Evolutionary conservation across 35 echinoderm and acorn worm species (phyloP), one percentile per base, ranked within the genome.

Genomic region (Chiridota heheva): DNA sequence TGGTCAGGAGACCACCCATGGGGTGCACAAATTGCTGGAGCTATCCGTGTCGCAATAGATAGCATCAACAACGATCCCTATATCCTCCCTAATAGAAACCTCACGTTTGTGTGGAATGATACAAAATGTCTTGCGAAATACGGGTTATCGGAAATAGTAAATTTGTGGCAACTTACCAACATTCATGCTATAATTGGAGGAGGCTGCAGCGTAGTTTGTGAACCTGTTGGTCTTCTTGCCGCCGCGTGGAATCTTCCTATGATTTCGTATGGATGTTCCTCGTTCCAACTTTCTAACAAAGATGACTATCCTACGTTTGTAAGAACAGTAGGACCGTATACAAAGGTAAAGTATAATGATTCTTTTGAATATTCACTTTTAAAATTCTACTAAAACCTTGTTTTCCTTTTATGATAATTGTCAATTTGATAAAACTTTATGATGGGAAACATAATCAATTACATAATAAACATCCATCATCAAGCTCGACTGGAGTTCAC

Each of bases 151-250:
- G 78, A 75, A 70, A 80, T 69, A 5, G 72, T 93, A 24, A 27
- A 93, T 63, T 51, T 83, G 10, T 82, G 85, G 48, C 49, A 55
- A 44, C 42, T 65, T 18, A 16, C 13, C 3, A 31, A 30, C 1
- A 46, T 88, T 27, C 84, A 93, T 58, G 84, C 60, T 5, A 81
- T 93, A 17, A 93, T 93, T 56, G 90, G 90, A 3, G 76, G 67
- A 4, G 90, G 84, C 0, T 93, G 90, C 53, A 80, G 79, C 46
- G 45, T 76, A 40, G 84, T 87, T 6, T 93, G 90, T 41, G 84
- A 93, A 60, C 90, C 90, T 2, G 62, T 78, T 13, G 90, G 84
- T 2, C 67, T 88, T 0, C 42, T 87, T 25, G 77, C 90, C 26
- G 70, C 85, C 35, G 33, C 69, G 0, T 87, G 84, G 90, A 69